Conservation (phyloP, 1,140 invertebrate genomes). For the Penaeus indicus region DNA sequence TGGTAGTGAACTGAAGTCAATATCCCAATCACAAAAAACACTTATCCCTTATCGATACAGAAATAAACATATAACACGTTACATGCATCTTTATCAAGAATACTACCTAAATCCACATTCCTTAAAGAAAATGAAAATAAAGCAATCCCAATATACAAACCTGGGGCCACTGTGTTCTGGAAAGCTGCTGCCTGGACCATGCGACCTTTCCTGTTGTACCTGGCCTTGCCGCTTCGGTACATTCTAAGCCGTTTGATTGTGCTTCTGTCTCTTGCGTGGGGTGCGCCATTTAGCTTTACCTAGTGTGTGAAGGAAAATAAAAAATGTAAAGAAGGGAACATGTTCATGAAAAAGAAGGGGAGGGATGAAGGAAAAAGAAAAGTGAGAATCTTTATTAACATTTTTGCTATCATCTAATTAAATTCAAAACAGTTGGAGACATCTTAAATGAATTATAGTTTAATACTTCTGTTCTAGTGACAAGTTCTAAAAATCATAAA, state of each 20-base stretch:
- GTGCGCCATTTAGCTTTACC: conserved; percentile 83
- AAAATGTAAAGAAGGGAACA: neutral
- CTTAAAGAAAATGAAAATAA: neutral
- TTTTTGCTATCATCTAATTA: no score
- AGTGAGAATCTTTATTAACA: neutral
- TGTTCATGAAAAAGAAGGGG: no score
- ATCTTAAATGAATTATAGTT: no score
- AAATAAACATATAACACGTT: neutral
- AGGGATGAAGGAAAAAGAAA: neutral
- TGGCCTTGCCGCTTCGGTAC: conserved; percentile 97
- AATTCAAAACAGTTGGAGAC: no score
- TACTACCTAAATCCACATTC: neutral
- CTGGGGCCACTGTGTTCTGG: conserved; percentile 89
- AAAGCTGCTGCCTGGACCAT: conserved; percentile 95
- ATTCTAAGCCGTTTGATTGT: conserved; percentile 97
- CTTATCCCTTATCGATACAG: neutral
- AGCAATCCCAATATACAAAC: conserved; percentile 69
- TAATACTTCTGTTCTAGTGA: no score
- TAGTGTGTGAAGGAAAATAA: neutral
- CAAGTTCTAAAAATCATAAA: no score
- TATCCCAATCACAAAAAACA: neutral
- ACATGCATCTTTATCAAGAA: no score
- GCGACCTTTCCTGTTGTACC: conserved; percentile 90
- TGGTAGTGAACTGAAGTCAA: neutral
- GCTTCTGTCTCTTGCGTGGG: conserved; percentile 86